These are phyloP conservation scores for Oceanodroma tethys DNA, from an alignment of 2,113 vertebrate species.

Conservation along the genomic window DNA sequence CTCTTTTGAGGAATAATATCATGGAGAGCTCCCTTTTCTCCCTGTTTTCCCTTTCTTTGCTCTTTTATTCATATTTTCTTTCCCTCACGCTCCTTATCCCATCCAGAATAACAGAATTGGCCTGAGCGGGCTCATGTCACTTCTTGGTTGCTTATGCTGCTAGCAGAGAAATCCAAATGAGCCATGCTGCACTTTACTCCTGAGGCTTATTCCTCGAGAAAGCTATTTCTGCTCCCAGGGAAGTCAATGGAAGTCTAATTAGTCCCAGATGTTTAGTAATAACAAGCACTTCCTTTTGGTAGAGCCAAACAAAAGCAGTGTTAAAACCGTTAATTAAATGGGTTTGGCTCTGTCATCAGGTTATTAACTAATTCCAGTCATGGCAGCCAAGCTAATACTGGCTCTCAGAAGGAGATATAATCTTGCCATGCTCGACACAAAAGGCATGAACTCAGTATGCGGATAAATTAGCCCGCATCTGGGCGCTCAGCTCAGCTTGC, in stretches of 20 bases:
- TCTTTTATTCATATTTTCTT: background rate
- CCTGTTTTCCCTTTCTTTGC: background rate
- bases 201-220: background rate
- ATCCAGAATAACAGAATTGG: background rate
- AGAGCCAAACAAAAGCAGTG: constrained; percentile 1
- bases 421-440: background rate
- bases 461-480: background rate
- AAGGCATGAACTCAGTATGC: background rate
- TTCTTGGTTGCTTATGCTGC: background rate
- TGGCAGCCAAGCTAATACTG: background rate
- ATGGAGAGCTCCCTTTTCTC: background rate
- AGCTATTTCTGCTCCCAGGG: constrained; percentile 3
- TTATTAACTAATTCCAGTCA: constrained; percentile 4
- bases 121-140: background rate
- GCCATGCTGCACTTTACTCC: background rate
- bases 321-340: constrained; percentile 13
- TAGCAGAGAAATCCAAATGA: background rate
- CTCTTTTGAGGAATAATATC: background rate
- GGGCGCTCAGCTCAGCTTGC: background rate
- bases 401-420: background rate
- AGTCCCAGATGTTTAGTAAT: constrained; percentile 26
- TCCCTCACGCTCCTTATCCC: accelerated
- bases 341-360: constrained; percentile 23
- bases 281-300: constrained; percentile 24
- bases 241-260: constrained; percentile 27